phyloP scores from a whole-genome alignment of 2,888 invertebrate species.

The Leptarthrus brevirostris region DNA sequence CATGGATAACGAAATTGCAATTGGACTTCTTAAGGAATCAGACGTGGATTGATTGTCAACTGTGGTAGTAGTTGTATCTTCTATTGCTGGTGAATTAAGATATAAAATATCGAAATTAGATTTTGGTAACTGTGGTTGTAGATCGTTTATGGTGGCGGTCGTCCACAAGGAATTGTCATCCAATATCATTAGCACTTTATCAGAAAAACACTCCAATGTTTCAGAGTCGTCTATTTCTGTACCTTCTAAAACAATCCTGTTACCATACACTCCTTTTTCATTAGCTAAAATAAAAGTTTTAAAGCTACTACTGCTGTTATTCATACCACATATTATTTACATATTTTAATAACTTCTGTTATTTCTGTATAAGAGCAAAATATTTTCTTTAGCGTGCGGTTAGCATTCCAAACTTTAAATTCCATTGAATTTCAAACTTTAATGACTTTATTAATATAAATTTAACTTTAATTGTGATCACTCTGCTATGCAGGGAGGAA shows the following conservation, averaged over 20 bases:
- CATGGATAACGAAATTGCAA: neutral
- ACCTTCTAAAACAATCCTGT: neutral
- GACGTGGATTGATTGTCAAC: neutral
- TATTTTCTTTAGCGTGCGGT: neutral
- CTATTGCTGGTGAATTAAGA: neutral
- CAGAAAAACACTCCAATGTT: neutral
- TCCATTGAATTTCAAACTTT: too few relatives aligned
- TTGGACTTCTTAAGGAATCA: neutral
- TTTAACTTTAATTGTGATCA: too few relatives aligned
- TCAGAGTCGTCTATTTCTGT: neutral
- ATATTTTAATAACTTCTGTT: neutral
- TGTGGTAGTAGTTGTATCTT: neutral
- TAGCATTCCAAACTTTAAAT: neutral
- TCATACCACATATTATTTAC: too few relatives aligned
- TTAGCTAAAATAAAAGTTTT: neutral
- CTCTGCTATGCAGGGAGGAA: too few relatives aligned
- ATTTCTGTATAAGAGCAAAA: too few relatives aligned
- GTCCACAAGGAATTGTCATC: neutral
- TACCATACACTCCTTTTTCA: neutral
- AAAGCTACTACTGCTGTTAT: neutral
- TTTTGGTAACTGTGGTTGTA: too few relatives aligned
- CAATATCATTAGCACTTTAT: neutral
- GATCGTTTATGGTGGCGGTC: too few relatives aligned
- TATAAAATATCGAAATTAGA: too few relatives aligned
- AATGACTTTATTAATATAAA: too few relatives aligned